Conservation (phyloP, 2,113 vertebrate genomes). For the Lampris incognitus region DNA sequence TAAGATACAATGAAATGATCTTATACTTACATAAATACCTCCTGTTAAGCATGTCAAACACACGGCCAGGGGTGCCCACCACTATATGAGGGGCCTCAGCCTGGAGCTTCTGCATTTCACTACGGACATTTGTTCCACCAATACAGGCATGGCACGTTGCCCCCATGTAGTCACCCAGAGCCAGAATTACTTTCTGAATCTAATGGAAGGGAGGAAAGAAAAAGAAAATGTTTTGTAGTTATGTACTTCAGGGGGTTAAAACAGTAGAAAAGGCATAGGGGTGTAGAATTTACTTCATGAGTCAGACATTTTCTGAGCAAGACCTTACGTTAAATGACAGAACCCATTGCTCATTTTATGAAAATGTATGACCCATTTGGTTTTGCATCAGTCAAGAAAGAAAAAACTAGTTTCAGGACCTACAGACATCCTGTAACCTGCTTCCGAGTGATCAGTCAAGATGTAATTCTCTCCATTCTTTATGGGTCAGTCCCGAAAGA, state of each 20-base stretch:
- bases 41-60: conserved; percentile 77
- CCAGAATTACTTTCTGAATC: conserved; percentile 80
- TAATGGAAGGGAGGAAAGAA: conserved; percentile 38
- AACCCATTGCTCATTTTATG: no score
- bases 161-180: conserved; percentile 79
- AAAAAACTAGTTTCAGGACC: no score
- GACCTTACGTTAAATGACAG: no score
- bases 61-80: conserved; percentile 77
- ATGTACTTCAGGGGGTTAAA: no score
- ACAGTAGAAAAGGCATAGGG: no score
- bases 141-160: conserved; percentile 78
- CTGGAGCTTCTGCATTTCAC: conserved; percentile 74
- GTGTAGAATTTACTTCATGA: no score
- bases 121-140: conserved; percentile 72
- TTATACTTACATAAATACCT: conserved; percentile 68
- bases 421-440: no score
- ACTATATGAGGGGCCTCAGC: conserved; percentile 74
- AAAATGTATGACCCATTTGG: no score
- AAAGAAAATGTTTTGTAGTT: not conserved
- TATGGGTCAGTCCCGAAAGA: conserved; percentile 85
- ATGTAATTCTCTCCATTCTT: conserved; percentile 68
- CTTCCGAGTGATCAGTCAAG: conserved; percentile 75
- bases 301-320: no score
- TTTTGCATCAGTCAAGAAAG: no score
- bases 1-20: no score